phyloP scores from a whole-genome alignment of 2,113 vertebrate species.

The Holacanthus passer region DNA sequence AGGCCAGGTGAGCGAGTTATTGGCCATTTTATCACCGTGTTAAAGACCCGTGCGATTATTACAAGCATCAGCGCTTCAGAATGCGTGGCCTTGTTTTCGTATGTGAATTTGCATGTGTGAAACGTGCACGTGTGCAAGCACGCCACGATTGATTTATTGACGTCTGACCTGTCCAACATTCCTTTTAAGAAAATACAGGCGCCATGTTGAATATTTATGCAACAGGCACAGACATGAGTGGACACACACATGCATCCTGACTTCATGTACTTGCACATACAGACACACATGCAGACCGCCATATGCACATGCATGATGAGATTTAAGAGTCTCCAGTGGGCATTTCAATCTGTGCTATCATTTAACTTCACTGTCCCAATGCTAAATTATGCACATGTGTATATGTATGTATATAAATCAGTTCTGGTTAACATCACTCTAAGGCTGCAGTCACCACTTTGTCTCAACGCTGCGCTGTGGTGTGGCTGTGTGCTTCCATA shows the following conservation, averaged over 20 bases:
- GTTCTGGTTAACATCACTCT: conserved; percentile 10
- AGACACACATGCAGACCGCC: conserved; percentile 4
- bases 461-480: conserved; percentile 24
- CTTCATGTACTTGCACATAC: neutral
- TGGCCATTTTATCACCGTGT: conserved; percentile 67
- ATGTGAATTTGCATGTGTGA: conserved; percentile 26
- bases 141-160: conserved; percentile 56
- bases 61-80: conserved; percentile 54
- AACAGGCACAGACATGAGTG: conserved; percentile 9
- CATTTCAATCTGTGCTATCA: conserved; percentile 34
- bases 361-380: conserved; percentile 27
- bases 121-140: conserved; percentile 11
- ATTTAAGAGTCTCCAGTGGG: conserved; percentile 32
- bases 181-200: conserved; percentile 31
- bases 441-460: conserved; percentile 11
- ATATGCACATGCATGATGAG: neutral
- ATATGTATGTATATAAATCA: conserved; percentile 7
- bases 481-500: conserved; percentile 41
- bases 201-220: conserved; percentile 46
- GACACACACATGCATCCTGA: conserved; percentile 7
- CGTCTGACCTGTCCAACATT: conserved; percentile 2
- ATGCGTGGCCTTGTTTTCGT: conserved; percentile 52
- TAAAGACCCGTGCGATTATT: conserved; percentile 61
- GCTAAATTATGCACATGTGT: neutral
- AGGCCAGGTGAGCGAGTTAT: conserved; percentile 73